Base-by-base conservation (phyloP, 1,140 invertebrate genomes). In the Megalonaias nervosa region DNA sequence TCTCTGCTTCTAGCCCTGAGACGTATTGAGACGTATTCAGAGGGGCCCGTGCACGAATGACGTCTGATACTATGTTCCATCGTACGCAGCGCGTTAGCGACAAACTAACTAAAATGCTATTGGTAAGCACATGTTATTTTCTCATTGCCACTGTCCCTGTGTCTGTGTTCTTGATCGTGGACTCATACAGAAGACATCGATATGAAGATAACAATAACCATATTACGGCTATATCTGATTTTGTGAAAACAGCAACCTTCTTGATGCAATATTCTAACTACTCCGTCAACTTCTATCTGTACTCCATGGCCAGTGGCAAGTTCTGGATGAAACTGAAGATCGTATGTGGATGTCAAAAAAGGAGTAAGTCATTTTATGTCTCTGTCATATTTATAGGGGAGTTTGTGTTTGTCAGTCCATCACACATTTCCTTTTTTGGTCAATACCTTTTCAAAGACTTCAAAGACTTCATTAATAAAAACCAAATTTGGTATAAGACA, bases 261-360 rank as follows among this genome's bases (percentile, higher is more conserved):
- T 87, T 92, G n/a, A 89, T 95, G 17, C 96, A 95, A 89, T 93
- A 95, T 83, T 94, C 94, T 13, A 96, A 96, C 88, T 96, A 95
- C 85, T 94, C 94, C 66, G 95, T 96, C 67, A 97, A 96, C 91
- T 96, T 97, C 88, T 92, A 95, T 16, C 91, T 96, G 26, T 97
- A 97, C 89, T 95, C 95, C 86, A 92, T 95, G 73, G 94, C 93
- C 80, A 95, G 95, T 6, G 93, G 95, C 86, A 95, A 95, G 90
- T 97, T 97, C 88, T 91, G 95, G 48, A 92, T 92, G 78, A 93
- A 83, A 38, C 58, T 84, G 13, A 66, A 65, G 57, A 70, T 60
- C 9, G 11, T 80, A 11, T 68, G 75, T 16, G 23, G 69, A 23
- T 80, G 72, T 48, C 60, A 61, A 13, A 61, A 14, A 48, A n/a